Conservation (phyloP, 2,888 invertebrate genomes). For the Caenorhabditis sp. region DNA sequence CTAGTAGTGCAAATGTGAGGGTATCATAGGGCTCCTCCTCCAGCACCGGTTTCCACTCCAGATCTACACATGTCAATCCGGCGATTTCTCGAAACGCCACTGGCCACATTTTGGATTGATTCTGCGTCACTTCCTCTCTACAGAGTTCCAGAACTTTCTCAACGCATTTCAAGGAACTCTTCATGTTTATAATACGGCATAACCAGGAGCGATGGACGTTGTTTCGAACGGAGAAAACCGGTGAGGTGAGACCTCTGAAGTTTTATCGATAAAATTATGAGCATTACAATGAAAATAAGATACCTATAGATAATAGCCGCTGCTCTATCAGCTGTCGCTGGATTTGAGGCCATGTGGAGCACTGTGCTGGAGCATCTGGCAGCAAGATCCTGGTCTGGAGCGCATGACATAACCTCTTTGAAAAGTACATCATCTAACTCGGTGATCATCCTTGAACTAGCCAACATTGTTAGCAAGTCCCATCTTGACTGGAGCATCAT, state of each 20-base stretch:
- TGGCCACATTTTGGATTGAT: constrained; percentile 29
- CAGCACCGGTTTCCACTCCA: constrained; percentile 41
- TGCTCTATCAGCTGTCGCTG: neutral
- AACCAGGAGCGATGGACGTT: constrained; percentile 54
- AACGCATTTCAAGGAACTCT: constrained; percentile 30
- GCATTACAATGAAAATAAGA: too few species aligned
- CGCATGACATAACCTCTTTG: constrained; percentile 32
- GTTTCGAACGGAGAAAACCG: constrained; percentile 19
- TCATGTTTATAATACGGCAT: constrained; percentile 38
- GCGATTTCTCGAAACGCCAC: constrained; percentile 29
- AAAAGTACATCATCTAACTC: constrained; percentile 25
- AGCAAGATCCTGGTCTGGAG: constrained; percentile 38
- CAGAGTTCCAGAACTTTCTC: constrained; percentile 27
- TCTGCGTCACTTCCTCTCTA: neutral
- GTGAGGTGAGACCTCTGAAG: constrained; percentile 38
- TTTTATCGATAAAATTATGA: too few species aligned
- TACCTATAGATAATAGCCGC: constrained; percentile 28
- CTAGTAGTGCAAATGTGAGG: constrained; percentile 9
- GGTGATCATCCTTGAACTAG: constrained; percentile 8
- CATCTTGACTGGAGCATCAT: constrained; percentile 33
- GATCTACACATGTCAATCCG: constrained; percentile 44
- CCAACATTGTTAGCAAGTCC: constrained; percentile 36
- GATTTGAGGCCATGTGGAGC: constrained; percentile 19
- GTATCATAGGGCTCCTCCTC: constrained; percentile 39
- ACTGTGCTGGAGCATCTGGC: constrained; percentile 33